phyloP scores from a whole-genome alignment of 1,140 invertebrate species.

The Drosophila sucinea region DNA sequence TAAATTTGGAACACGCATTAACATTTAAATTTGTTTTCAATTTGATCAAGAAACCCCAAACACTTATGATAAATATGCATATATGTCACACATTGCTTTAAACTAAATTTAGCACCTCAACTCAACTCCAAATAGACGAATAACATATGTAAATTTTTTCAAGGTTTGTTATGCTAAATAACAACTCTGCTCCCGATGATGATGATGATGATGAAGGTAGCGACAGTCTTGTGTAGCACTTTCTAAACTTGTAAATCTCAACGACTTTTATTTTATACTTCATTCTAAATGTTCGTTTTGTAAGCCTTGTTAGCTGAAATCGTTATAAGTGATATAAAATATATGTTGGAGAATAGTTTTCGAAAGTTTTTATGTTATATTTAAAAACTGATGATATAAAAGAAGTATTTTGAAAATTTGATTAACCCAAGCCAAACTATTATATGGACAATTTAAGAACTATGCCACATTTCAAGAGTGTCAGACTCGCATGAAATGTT shows the following conservation, averaged over 20 bases:
- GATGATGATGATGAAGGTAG: not conserved
- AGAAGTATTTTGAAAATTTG: no score
- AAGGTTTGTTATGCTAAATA: constrained; percentile 67
- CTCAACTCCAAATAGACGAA: constrained; percentile 24
- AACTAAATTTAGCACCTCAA: constrained; percentile 61
- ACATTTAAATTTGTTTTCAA: constrained; percentile 81
- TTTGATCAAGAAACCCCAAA: constrained; percentile 53
- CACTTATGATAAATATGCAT: constrained; percentile 41
- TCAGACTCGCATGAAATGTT: no score
- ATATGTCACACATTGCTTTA: constrained; percentile 33
- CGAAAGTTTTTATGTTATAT: no score
- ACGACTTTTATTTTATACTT: constrained; percentile 21
- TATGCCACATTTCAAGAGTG: no score
- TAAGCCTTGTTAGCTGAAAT: no score
- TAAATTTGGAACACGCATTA: constrained; percentile 64
- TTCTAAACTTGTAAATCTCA: constrained; percentile 46
- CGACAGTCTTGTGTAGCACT: constrained; percentile 37
- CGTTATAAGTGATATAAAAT: no score
- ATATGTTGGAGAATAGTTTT: no score
- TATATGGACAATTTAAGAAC: no score
- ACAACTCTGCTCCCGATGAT: constrained; percentile 1
- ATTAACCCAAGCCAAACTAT: no score
- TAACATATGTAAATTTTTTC: constrained; percentile 25
- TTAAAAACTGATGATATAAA: no score
- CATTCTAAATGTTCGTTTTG: no score